Evolutionary conservation across 1,140 invertebrate genomes (phyloP).

Genomic region (Ylistrum balloti): DNA sequence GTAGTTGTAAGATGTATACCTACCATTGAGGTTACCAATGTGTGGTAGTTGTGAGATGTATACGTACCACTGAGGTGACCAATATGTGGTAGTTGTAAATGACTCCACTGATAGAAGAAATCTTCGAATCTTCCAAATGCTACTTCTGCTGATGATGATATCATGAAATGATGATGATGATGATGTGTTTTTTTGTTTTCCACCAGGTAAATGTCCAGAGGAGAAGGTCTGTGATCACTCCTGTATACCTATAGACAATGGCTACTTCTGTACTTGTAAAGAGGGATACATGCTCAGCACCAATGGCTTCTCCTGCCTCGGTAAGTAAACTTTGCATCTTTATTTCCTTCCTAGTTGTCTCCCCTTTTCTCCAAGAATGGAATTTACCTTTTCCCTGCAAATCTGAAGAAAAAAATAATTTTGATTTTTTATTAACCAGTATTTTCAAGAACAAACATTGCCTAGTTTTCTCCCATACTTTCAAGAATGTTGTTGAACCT

Average conservation of each 20-base stretch:
- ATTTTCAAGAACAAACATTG: too few species aligned
- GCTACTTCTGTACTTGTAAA: conserved; percentile 69
- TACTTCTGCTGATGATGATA: not conserved
- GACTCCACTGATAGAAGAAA: too few species aligned
- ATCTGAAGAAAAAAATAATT: too few species aligned
- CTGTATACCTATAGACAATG: conserved; percentile 71
- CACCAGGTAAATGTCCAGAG: not conserved
- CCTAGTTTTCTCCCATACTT: not conserved
- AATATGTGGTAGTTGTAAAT: too few species aligned
- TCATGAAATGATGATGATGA: too few species aligned
- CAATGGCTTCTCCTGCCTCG: conserved; percentile 71
- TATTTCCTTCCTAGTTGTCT: not conserved
- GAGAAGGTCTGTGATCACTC: conserved; percentile 48
- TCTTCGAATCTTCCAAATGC: too few species aligned
- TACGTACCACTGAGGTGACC: too few species aligned
- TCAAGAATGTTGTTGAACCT: not conserved
- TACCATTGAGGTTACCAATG: too few species aligned
- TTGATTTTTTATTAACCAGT: too few species aligned
- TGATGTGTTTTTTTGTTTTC: not conserved
- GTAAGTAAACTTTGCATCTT: conserved; percentile 53
- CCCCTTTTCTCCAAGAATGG: not conserved
- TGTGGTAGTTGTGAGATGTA: too few species aligned
- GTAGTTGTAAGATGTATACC: too few species aligned
- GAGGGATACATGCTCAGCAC: conserved; percentile 64
- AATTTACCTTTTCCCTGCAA: too few species aligned